Evolutionary conservation across 2,113 vertebrate species (phyloP).

Genomic region (Anoplopoma fimbria): DNA sequence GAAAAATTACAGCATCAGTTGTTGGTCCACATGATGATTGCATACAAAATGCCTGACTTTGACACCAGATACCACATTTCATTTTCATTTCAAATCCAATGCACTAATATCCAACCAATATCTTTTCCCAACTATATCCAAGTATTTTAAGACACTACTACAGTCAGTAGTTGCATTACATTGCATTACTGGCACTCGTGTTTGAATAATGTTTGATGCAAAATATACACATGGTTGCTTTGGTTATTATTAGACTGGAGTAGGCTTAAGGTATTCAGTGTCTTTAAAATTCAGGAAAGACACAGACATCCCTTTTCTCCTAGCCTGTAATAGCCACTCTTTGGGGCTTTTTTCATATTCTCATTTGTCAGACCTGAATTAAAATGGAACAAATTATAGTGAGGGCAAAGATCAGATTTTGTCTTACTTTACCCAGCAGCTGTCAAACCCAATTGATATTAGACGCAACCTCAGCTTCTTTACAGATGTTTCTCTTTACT

Average conservation of each 20-base stretch:
- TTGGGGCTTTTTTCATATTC: constrained; percentile 53
- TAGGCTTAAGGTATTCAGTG: constrained; percentile 32
- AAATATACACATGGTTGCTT: background rate
- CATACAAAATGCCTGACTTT: background rate
- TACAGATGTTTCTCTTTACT: constrained; percentile 51
- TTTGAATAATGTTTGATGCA: constrained; percentile 11
- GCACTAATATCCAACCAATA: background rate
- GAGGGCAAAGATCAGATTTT: constrained; percentile 74
- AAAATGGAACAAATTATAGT: constrained; percentile 74
- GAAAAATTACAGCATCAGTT: background rate
- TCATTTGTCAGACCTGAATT: constrained; percentile 69
- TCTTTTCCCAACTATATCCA: background rate
- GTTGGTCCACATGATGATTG: background rate
- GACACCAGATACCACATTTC: background rate
- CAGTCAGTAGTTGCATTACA: background rate
- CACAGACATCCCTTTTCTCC: constrained; percentile 51
- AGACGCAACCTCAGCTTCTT: constrained; percentile 28
- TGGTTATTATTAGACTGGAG: background rate
- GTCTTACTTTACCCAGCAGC: constrained; percentile 65
- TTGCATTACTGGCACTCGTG: background rate
- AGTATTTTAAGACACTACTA: too few relatives aligned
- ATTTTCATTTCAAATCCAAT: background rate
- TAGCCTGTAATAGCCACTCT: constrained; percentile 53
- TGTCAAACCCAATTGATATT: constrained; percentile 62
- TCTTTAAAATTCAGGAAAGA: constrained; percentile 61